Evolutionary conservation across 2,113 vertebrate species (phyloP).

Genomic region (Burhinus oedicnemus): DNA sequence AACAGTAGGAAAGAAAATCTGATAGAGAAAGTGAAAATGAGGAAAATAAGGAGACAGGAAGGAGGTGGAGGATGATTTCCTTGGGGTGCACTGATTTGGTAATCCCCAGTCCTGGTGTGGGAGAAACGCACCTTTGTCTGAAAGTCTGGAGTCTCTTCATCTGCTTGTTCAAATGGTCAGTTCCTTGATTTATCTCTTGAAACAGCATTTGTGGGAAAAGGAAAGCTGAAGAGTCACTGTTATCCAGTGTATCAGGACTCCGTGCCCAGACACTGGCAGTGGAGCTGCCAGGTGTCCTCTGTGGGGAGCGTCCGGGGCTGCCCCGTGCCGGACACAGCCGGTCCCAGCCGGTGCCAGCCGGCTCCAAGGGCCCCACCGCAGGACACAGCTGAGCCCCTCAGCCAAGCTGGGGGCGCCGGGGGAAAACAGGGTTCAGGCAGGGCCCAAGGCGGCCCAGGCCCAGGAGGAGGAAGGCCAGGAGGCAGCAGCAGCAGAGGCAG

Average conservation of each 20-base stretch:
- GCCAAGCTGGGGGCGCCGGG: neutral
- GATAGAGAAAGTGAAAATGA: neutral
- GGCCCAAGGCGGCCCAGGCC: too few relatives aligned
- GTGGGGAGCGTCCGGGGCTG: fast-evolving
- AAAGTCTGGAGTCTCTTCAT: slow-evolving; percentile 63
- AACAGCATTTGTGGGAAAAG: slow-evolving; percentile 72
- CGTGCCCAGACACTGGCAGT: neutral
- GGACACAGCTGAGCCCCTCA: too few relatives aligned
- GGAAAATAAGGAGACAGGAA: neutral
- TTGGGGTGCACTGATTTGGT: neutral
- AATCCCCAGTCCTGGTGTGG: neutral
- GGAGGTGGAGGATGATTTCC: neutral
- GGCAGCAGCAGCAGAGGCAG: too few relatives aligned
- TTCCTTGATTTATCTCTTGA: slow-evolving; percentile 79
- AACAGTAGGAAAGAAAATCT: neutral
- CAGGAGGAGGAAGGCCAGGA: too few relatives aligned
- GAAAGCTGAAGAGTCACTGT: neutral
- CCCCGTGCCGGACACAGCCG: fast-evolving
- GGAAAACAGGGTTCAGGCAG: too few relatives aligned
- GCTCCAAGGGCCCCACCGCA: neutral
- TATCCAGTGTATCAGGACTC: fast-evolving
- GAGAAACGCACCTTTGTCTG: neutral
- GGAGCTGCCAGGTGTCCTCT: neutral
- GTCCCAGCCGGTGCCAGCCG: neutral
- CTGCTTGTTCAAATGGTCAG: slow-evolving; percentile 73